Evolutionary conservation across 1,140 invertebrate genomes (phyloP).

Genomic region (Ceratina japonica): DNA sequence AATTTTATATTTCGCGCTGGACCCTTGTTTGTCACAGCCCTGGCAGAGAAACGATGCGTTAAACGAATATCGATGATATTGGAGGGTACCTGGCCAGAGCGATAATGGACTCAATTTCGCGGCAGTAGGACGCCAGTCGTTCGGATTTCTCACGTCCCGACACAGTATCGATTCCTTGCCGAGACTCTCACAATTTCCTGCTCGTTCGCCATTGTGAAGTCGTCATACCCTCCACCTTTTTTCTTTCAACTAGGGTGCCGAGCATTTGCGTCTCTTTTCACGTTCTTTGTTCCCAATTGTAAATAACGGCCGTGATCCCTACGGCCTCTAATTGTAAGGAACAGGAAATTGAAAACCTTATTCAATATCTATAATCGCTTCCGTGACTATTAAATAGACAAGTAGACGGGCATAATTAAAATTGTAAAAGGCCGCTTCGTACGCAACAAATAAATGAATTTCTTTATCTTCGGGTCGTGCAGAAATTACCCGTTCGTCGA

Average conservation of each 20-base stretch:
- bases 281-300: constrained; percentile 10
- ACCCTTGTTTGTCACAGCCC: constrained; percentile 63
- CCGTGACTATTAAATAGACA: too few species aligned
- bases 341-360: background rate
- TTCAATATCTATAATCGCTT: too few species aligned
- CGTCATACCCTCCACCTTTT: constrained; percentile 44
- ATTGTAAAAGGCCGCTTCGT: too few species aligned
- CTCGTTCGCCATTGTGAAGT: constrained; percentile 48
- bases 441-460: too few species aligned
- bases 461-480: too few species aligned
- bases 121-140: constrained; percentile 51
- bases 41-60: constrained; percentile 63
- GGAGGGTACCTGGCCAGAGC: constrained; percentile 63
- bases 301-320: background rate
- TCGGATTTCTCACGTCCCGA: constrained; percentile 60
- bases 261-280: constrained; percentile 33
- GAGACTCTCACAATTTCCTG: constrained; percentile 55
- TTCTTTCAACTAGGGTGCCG: constrained; percentile 14
- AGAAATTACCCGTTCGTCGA: background rate
- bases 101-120: constrained; percentile 71
- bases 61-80: constrained; percentile 70
- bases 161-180: constrained; percentile 57
- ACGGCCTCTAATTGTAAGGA: background rate
- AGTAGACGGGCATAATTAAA: background rate
- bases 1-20: constrained; percentile 65